Conservation (phyloP, 2,888 invertebrate species). For the Tenodera sinensis region DNA sequence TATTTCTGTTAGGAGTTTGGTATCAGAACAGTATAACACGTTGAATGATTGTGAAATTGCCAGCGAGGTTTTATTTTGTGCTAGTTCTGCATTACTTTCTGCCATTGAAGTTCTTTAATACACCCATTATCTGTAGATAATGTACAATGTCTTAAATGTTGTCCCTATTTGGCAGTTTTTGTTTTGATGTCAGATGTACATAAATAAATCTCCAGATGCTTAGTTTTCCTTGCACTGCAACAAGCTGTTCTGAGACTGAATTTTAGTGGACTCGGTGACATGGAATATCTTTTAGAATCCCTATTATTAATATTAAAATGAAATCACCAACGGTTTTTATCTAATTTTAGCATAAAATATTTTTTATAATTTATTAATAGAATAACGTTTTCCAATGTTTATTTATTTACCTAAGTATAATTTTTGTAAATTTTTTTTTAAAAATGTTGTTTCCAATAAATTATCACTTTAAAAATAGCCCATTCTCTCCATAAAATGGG, state of each 20-base stretch:
- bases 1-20: slow-evolving; percentile 7
- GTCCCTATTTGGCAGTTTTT: background rate
- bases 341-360: slow-evolving; percentile 9
- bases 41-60: background rate
- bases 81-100: background rate
- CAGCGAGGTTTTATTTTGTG: background rate
- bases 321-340: background rate
- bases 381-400: slow-evolving; percentile 15
- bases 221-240: background rate
- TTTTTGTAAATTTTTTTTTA: background rate
- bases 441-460: background rate
- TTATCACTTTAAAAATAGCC: background rate
- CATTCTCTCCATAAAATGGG: background rate
- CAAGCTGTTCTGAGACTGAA: background rate
- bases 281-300: background rate
- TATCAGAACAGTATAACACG: background rate
- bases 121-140: background rate
- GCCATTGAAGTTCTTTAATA: background rate
- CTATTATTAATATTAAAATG: background rate
- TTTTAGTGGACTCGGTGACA: background rate
- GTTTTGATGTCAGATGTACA: background rate
- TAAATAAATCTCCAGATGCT: background rate
- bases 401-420: slow-evolving; percentile 1
- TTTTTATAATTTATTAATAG: slow-evolving; percentile 18
- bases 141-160: background rate